A percentile compares a stretch with the other conserved stretches of the same genome.
Evolutionary conservation across 2,888 invertebrate genomes (phyloP).

Genomic region (Ectemnius cavifrons): DNA sequence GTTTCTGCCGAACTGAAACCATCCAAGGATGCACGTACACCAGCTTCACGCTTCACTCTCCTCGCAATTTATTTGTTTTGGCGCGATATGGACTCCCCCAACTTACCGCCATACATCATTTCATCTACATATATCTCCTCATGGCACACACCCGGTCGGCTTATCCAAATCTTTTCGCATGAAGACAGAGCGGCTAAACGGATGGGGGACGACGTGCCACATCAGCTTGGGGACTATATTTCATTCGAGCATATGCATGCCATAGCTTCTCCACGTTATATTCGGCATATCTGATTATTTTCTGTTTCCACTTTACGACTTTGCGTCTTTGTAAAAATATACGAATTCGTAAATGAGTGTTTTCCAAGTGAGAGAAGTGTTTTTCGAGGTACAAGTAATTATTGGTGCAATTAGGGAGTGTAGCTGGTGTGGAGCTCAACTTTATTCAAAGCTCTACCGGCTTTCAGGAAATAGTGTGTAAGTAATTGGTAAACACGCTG

Average conservation of each 20-base stretch:
- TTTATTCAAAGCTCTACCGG: background rate
- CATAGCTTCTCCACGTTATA: no score
- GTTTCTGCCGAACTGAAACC: background rate
- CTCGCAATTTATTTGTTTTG: constrained; percentile 3
- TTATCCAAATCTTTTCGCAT: constrained; percentile 2
- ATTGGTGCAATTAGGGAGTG: no score
- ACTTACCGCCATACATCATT: constrained; percentile 1
- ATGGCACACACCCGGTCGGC: background rate
- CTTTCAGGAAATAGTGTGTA: background rate
- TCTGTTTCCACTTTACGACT: no score
- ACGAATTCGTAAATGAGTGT: no score
- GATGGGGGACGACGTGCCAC: no score
- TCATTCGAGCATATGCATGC: no score
- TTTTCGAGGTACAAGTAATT: no score
- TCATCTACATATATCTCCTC: background rate
- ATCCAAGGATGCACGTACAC: background rate
- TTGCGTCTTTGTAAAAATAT: no score
- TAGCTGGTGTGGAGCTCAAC: no score
- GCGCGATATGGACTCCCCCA: background rate
- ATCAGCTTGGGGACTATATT: no score
- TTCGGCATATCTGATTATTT: no score
- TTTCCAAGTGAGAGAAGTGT: no score
- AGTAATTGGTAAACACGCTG: background rate
- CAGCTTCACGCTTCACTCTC: background rate
- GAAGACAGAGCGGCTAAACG: background rate